Evolutionary conservation across 53 echinoderm and acorn worm species (phyloP), one percentile per base, ranked within the genome.

Genomic region (Paelopatides confundens): DNA sequence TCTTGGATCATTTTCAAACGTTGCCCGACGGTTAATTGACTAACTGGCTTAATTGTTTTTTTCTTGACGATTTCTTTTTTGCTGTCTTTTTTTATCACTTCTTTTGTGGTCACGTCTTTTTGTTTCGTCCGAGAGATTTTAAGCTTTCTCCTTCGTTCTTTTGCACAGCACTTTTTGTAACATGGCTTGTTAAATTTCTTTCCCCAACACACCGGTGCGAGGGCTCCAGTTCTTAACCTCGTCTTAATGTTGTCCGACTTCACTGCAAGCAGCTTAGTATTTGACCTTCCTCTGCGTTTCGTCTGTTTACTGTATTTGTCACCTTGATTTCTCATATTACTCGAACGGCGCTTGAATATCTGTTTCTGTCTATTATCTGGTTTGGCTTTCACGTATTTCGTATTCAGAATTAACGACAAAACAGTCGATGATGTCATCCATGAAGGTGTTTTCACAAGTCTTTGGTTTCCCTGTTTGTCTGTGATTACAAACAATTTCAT

Each of bases 401-500:
- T n/a, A 18, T 21, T 58, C 58, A 58, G 17, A 23, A 58, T 58
- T 18, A 58, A 23, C 21, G 58, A 58, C 58, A 58, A 21, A 58
- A 58, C n/a, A 6, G 58, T 58, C 5, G 58, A 58, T 21, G 58
- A 23, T 18, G 24, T 58, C 58, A 58, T 58, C 58, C 58, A 74
- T 7, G 74, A 38, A 4, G 74, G 74, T 6, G 46, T 40, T 36
- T 24, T 74, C n/a, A 74, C 13, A 5, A 38, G 10, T 40, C 38
- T 9, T 21, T 23, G 2, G 26, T 43, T 74, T 2, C 74, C 74
- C 7, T 17, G 39, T 40, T 26, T 74, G 40, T 74, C 74, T 24
- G 40, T 39, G 3, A 74, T 12, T 5, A 74, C 28, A 27, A 74
- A 74, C 26, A 35, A 10, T 74, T 74, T 74, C 74, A 74, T 74